Evolutionary conservation across 2,113 vertebrate species (phyloP), one percentile per base, ranked within the genome.

Genomic region (Typhlomys cinereus): DNA sequence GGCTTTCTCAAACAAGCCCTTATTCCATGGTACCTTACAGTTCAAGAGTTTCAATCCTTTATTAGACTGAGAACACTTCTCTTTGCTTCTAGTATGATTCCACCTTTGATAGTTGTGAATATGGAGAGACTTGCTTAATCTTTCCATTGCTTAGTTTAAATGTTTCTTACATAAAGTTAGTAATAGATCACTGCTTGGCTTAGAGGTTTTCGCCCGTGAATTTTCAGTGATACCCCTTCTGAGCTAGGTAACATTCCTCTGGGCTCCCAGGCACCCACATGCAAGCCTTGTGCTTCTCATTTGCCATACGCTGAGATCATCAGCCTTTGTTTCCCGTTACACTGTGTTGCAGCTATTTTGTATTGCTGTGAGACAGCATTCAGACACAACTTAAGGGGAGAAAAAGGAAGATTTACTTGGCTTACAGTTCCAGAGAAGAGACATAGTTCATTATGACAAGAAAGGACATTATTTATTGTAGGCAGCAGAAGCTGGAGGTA

Each of bases 1-100:
- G 27, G 83, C 87, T 85, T 95, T 89, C 59, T 79, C 74, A 94
- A 90, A 76, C 76, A 79, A 91, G 85, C 23, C 36, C 23, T 91
- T 81, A 23, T 15, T 67, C 27, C 15, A 25, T 81, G 8, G 17
- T 78, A 57, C 41, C 23, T 85, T 88, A n/a, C 59, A 90, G 54
- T 89, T 86, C 34, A 69, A 74, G 73, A 57, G 23, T 90, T 76
- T 92, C 50, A 23, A 74, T 44, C 88, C 41, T 87, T 92, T 89
- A 73, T 87, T 89, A 90, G 36, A 83, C 50, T 71, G 21, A 13
- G 52, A 85, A 2, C 62, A 79, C 39, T 83, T 89, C 52, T 46
- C 27, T 64, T 74, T 86, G 48, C 64, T 86, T 69, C 67, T 61
- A 80, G 61, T 29, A 90, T 41, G 41, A 73, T 78, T 69, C 9